Base-by-base conservation (phyloP, 2,113 vertebrate genomes). In the Vicugna pacos region DNA sequence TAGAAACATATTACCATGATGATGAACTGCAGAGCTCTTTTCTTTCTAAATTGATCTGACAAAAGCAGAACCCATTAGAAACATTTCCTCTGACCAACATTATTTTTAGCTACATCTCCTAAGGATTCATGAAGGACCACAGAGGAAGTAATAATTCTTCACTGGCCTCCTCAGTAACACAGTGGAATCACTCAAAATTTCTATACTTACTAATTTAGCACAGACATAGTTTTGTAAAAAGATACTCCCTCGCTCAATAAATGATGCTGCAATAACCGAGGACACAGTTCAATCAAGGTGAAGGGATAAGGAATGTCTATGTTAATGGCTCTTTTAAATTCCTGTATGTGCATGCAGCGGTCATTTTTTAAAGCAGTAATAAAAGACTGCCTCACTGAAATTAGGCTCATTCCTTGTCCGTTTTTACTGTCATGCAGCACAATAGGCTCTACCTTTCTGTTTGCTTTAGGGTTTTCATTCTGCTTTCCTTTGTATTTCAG, bases 1-100 rank as follows among this genome's bases (percentile, higher is more conserved):
- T 75, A 58, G 38, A 81, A 91, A 94, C 20, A 28, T 32, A 50
- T 65, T 58, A 84, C 22, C 12, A 91, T 69, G 58, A 1, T 81
- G 58, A 86, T 19, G 65, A 96, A 81, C 32, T 35, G 32, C 65
- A 91, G 26, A 82, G 58, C 67, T 85, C 70, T 80, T 86, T 83
- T 93, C 77, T 46, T 94, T 73, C 62, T 46, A 80, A 94, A 94
- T 7, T 87, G 32, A 82, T 75, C 22, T 90, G 60, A 83, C 32
- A 60, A 77, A n/a, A 82, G 52, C 12, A 87, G 67, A 93, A 73
- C 12, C 11, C 86, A 85, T 56, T 19, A 85, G 72, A 67, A 86
- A 91, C 22, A 26, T n/a, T 76, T 87, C 15, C 60, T 88, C 88
- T 62, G 88, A 96, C 62, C 60, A 84, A 89, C 26, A 60, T 67